Evolutionary conservation across 1,140 invertebrate species (phyloP).

Genomic region (Neoseiulus cucumeris): DNA sequence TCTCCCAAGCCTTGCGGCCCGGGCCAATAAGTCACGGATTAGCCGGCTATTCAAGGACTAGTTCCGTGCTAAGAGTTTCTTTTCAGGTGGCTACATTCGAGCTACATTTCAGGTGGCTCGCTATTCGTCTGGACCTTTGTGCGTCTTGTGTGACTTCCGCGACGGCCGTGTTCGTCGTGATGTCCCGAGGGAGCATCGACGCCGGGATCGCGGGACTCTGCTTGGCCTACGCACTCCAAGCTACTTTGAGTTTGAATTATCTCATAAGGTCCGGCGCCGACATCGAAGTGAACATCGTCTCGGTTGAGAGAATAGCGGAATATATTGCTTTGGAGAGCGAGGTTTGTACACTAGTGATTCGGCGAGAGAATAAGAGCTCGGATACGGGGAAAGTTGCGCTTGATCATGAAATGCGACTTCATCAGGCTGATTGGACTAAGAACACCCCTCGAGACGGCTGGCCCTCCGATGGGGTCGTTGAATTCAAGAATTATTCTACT

Average conservation of each 20-base stretch:
- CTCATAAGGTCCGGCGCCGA: not conserved
- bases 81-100: too few relatives aligned
- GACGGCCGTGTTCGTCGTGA: constrained; percentile 31
- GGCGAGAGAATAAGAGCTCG: too few relatives aligned
- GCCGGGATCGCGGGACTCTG: constrained; percentile 32
- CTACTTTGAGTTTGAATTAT: not conserved
- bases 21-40: too few relatives aligned
- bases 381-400: too few relatives aligned
- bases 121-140: constrained; percentile 29
- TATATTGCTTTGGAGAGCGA: constrained; percentile 1
- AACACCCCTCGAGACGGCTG: constrained; percentile 27
- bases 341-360: not conserved
- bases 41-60: too few relatives aligned
- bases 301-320: not conserved
- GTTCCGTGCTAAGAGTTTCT: too few relatives aligned
- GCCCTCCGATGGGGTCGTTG: constrained; percentile 45
- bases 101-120: constrained; percentile 33
- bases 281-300: constrained; percentile 9
- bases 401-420: too few relatives aligned
- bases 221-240: not conserved
- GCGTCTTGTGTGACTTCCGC: constrained; percentile 25
- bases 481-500: constrained; percentile 44
- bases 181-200: constrained; percentile 27
- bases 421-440: not conserved
- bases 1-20: too few relatives aligned